Evolutionary conservation across 2,888 invertebrate species (phyloP), one percentile per base, ranked within the genome.

Genomic region (Ormyrus labotus): DNA sequence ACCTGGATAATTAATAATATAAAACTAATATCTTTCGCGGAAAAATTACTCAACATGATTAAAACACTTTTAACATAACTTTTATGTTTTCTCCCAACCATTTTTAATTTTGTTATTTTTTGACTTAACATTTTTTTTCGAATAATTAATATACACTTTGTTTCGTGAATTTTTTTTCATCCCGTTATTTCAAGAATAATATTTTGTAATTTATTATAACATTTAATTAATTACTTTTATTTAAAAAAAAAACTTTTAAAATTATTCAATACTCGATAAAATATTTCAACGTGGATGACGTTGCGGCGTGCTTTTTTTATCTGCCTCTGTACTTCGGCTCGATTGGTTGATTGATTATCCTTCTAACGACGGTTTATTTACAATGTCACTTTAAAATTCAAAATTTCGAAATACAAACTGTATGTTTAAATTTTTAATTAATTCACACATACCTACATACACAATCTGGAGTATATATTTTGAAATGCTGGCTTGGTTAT

Each of bases 401-500:
- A 69, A 51, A 64, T 67, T 64, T 8, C 13, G 48, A 64, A 68
- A 47, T 55, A 75, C 19, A 55, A 9, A 68, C 45, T 81, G n/a
- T 19, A 60, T 19, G 34, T 72, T 72, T 13, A 53, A 69, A 75
- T 71, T 8, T 67, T 69, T 64, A 11, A 55, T 68, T 19, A 61
- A 64, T 69, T 60, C 11, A 83, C 81, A 81, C 78, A 83, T 71
- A 78, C 79, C 74, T 74, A 78, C 85, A 86, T 83, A 70, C 86
- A 80, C 78, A 80, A 83, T 82, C 81, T 83, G 70, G 13, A 74
- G 63, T 70, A 80, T 73, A 80, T 81, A 73, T 87, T 85, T 85
- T 85, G 65, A 85, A 88, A 87, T 83, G 85, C 85, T 88, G 88
- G 87, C 88, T 89, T 88, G 87, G 86, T 88, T 76, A 88, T 85